Evolutionary conservation across 2,888 invertebrate species (phyloP), one percentile per base, ranked within the genome.

Genomic region (Tetragonula carbonaria): DNA sequence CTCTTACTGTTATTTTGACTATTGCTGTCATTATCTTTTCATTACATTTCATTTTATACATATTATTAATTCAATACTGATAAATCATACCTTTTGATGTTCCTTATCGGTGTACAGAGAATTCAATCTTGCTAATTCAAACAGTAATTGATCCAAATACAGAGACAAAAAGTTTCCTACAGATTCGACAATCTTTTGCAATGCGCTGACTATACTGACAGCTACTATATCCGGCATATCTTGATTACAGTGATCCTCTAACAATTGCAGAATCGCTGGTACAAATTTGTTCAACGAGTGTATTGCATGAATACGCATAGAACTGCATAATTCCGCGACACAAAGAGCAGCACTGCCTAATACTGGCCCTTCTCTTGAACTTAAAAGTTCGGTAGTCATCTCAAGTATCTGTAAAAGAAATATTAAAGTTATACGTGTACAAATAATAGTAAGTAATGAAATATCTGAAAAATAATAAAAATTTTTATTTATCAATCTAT

Each of bases 81-180:
- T 62, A 62, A 28, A 62, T 62, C 8, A 77, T 87, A 93, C 93
- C 88, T 94, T 95, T 1, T 92, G 89, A 88, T 94, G 90, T 28
- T 94, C 93, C 5, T 87, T 88, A 50, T 93, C 92, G 0, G 88
- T 91, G 74, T 94, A 94, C 11, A 92, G 84, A 2, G 92, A 91
- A 65, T 85, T 92, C 57, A 97, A 93, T 79, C 96, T 95, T 0
- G 96, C 96, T 63, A 97, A 94, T 88, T 97, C 96, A 14, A 95
- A 95, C 1, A 98, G 93, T 55, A 98, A 95, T 89, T 97, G 96
- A 87, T 96, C 96, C 55, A 98, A 95, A 94, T 98, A 98, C 0
- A 98, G 97, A 84, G 98, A 98, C 86, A 99, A 94, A 93, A 99
- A 99, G 62, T 97, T 95, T 0, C 98, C 97, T 65, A 99, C 94